Evolutionary conservation across 2,113 vertebrate species (phyloP), one percentile per base, ranked within the genome.

Genomic region (Capreolus pygargus): DNA sequence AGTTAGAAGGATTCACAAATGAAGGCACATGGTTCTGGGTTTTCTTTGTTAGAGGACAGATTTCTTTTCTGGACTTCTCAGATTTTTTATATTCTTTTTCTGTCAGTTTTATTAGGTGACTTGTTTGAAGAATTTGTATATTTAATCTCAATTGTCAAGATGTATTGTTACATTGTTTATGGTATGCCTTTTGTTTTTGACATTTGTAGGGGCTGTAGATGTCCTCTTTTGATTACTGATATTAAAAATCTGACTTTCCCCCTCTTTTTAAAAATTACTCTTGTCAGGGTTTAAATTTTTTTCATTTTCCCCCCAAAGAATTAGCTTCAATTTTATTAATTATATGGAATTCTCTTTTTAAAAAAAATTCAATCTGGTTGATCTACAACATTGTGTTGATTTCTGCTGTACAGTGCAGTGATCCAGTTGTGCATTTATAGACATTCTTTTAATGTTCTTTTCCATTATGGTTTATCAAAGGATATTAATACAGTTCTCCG

Each of bases 371-470:
- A 43, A 27, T 43, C 12, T 43, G 36, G 36, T 3, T 43, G 70
- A 25, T 3, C 70, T 43, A 25, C 36, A 76, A 2, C 3, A 5
- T 12, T 43, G 36, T 39, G 7, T 13, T 14, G 36, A 27, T 7
- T 13, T 43, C 23, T 2, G 36, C 21, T 14, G 6, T 0, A 2
- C 36, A 43, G 36, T 2, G 12, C 23, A 3, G 70, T 4, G 21
- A 25, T 7, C 19, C 2, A 3, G 70, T 25, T 36, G 21, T 3
- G 5, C 5, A 5, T 39, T 39, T 43, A 76, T 70, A 14, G 3
- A 25, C 36, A 43, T 43, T 25, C 23, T 43, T 27, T 74, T 13
- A 3, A 23, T 39, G 3, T 25, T 74, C 11, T 74, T 74, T 74
- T 25, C 21, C 36, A 43, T 74, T 25, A 2, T 2, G 36, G 70